phyloP scores from a whole-genome alignment of 2,797 vertebrate species.

The Poeciliopsis infans region DNA sequence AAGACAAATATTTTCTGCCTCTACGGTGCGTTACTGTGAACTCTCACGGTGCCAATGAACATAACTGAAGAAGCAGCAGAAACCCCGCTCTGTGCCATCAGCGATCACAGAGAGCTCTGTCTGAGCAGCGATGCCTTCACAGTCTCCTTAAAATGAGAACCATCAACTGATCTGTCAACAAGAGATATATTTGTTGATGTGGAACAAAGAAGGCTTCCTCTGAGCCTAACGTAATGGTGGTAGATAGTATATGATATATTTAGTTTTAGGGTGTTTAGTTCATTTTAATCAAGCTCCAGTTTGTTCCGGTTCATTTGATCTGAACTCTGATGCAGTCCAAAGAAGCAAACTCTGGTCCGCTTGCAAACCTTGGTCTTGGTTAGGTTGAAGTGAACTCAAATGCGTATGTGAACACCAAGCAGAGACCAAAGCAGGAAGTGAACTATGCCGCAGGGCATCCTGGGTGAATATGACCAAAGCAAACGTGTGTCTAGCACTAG shows the following conservation, averaged over 20 bases:
- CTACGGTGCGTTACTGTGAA: constrained; percentile 46
- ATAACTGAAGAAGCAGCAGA: constrained; percentile 57
- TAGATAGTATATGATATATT: constrained; percentile 7
- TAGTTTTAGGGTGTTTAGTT: constrained; percentile 2
- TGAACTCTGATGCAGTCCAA: neutral
- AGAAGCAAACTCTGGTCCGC: neutral
- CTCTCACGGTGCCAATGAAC: constrained; percentile 56
- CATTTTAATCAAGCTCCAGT: neutral
- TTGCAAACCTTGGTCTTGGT: neutral
- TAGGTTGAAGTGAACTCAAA: neutral
- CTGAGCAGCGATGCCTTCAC: constrained; percentile 24
- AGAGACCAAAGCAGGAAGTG: too few relatives aligned
- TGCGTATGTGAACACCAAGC: too few relatives aligned
- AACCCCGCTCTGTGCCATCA: constrained; percentile 50
- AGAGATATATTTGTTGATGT: constrained; percentile 19
- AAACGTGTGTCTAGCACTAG: too few relatives aligned
- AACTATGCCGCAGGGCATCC: too few relatives aligned
- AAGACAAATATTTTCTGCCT: constrained; percentile 63
- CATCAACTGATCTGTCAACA: constrained; percentile 41
- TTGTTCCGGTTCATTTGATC: neutral
- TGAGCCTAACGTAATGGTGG: constrained; percentile 12
- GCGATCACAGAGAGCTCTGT: constrained; percentile 35
- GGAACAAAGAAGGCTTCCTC: constrained; percentile 23
- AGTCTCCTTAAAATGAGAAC: constrained; percentile 13
- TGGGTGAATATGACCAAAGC: too few relatives aligned